Conservation (phyloP, 2,888 invertebrate species). For the Nasonovia ribisnigri region DNA sequence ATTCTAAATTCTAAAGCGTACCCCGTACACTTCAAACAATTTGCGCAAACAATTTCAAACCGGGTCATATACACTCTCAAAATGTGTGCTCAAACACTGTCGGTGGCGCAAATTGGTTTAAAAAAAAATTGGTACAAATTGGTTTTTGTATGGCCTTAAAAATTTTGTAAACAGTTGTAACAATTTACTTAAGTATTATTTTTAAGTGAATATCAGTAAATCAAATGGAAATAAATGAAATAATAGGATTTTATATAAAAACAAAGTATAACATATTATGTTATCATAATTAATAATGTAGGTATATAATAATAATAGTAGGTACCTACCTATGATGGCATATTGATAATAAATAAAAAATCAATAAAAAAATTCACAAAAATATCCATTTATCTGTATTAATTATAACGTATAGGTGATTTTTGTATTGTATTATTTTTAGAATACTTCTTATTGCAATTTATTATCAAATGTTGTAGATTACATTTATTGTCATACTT, state of each 20-base stretch:
- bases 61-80: no score
- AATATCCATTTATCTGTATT: no score
- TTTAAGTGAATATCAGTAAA: not conserved
- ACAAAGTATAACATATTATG: not conserved
- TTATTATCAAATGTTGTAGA: constrained; percentile 25
- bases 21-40: no score
- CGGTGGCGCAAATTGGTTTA: no score
- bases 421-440: not conserved
- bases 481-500: constrained; percentile 24
- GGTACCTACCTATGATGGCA: not conserved
- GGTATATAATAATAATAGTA: not conserved
- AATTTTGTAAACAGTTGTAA: not conserved
- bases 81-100: no score
- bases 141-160: no score
- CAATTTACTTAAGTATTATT: not conserved
- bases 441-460: not conserved
- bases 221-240: not conserved
- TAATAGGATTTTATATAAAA: not conserved
- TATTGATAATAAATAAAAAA: not conserved
- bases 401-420: not conserved
- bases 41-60: no score
- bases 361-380: not conserved
- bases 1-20: no score
- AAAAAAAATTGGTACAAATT: no score
- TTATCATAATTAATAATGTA: not conserved